Evolutionary conservation across 1,140 invertebrate genomes (phyloP).

Genomic region (Formica exsecta): DNA sequence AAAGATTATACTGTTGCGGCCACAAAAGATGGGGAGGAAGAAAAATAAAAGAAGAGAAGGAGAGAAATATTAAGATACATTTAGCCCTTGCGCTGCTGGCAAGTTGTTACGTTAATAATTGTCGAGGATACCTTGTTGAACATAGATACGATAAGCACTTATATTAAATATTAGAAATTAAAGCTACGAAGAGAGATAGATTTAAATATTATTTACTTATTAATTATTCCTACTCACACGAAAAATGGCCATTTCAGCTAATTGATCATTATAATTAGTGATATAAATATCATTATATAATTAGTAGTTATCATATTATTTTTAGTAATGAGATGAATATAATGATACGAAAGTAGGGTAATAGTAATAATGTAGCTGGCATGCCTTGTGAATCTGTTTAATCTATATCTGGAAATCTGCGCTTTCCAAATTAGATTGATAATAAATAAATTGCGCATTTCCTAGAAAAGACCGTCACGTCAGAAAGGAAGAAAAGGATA

Average conservation of each 20-base stretch:
- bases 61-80: constrained; percentile 77
- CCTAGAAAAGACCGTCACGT: background rate
- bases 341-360: constrained; percentile 46
- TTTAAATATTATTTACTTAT: constrained; percentile 73
- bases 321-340: constrained; percentile 62
- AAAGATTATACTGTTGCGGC: constrained; percentile 76
- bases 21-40: constrained; percentile 65
- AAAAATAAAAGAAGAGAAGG: constrained; percentile 68
- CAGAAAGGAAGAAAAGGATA: background rate
- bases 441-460: constrained; percentile 54
- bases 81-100: constrained; percentile 84
- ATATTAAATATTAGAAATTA: constrained; percentile 72
- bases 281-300: constrained; percentile 67
- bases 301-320: constrained; percentile 69
- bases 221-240: constrained; percentile 67
- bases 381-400: constrained; percentile 55
- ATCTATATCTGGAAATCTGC: constrained; percentile 27
- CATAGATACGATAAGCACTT: constrained; percentile 76
- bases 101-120: constrained; percentile 86
- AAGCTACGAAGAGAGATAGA: constrained; percentile 70
- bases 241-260: constrained; percentile 69
- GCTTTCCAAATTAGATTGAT: constrained; percentile 51
- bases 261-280: constrained; percentile 70
- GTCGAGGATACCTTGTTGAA: constrained; percentile 80
- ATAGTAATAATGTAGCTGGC: constrained; percentile 51